Base-by-base conservation (phyloP, 2,888 invertebrate genomes). In the Agrypnus murinus region DNA sequence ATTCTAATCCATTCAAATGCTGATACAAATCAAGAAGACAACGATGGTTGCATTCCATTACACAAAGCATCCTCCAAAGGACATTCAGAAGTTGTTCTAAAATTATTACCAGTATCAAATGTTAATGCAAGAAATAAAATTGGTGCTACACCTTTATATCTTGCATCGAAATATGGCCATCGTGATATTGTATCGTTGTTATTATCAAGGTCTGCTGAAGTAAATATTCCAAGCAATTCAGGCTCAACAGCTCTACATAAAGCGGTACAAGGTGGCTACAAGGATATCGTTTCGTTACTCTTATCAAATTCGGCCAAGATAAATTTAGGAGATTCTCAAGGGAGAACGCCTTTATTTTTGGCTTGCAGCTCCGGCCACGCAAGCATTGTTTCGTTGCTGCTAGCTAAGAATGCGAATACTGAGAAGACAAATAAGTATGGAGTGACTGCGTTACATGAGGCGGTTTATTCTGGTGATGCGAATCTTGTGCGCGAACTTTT, bases 211-310 rank as follows among this genome's bases (percentile, higher is more conserved):
- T n/a, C 10, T 4, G 38, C 38, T 2, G 2, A 38, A 38, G n/a
- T 8, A 12, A 38, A 38, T 38, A 38, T 38, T 38, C 4, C 38
- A 2, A 38, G 31, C 12, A 50, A 10, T 32, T n/a, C 12, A 50
- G 50, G 50, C 1, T 50, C 12, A n/a, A 50, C 50, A 32, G 31
- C 50, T 2, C 5, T 50, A 5, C 50, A 50, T 5, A 32, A 12
- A 50, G 50, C 50, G 5, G 50, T 50, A 12, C 25, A 14, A 12
- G 1, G 32, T 31, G 50, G 31, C 7, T 31, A 50, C 12, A 25
- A 12, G 7, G 50, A 50, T 12, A 50, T 50, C 10, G 50, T 32
- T 25, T 25, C 25, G 2, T 25, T 25, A 25, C 25, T 25, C 5
- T 25, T 25, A 25, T 25, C 25, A 25, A 25, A 25, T 25, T 25